Evolutionary conservation across 92 coral and sea anemone species (phyloP).

Genomic region (Paragorgia papillata): DNA sequence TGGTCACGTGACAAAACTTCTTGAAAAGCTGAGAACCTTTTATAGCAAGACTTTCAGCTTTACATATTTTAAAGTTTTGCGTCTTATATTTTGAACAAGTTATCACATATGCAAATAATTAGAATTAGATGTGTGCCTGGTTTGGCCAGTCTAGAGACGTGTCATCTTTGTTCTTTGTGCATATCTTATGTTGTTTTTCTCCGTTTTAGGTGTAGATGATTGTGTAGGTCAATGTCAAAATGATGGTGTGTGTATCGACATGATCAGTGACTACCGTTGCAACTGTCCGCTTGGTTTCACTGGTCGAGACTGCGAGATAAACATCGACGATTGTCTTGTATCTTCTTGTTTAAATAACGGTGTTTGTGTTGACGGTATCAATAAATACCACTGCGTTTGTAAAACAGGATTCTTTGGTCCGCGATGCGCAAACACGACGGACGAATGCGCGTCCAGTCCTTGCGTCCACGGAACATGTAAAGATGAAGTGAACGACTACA

Average conservation of each 20-base stretch:
- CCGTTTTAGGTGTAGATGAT: constrained; percentile 72
- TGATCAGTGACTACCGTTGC: constrained; percentile 66
- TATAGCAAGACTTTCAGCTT: too few relatives aligned
- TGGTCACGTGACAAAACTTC: too few relatives aligned
- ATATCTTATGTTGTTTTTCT: neutral
- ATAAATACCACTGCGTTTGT: constrained; percentile 77
- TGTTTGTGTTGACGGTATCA: constrained; percentile 69
- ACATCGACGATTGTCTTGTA: constrained; percentile 70
- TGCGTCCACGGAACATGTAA: constrained; percentile 83
- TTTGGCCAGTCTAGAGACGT: too few relatives aligned
- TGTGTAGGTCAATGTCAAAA: constrained; percentile 89
- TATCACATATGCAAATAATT: too few relatives aligned
- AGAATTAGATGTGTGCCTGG: too few relatives aligned
- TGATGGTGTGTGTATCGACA: constrained; percentile 82
- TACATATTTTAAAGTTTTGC: too few relatives aligned
- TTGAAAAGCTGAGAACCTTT: too few relatives aligned
- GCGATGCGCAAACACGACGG: constrained; percentile 61
- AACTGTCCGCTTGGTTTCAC: constrained; percentile 81
- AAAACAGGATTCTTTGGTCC: constrained; percentile 78
- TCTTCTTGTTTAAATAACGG: constrained; percentile 88
- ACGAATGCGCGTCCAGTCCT: constrained; percentile 82
- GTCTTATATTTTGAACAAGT: too few relatives aligned
- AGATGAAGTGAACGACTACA: constrained; percentile 78
- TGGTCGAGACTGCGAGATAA: constrained; percentile 69
- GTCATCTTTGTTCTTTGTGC: neutral